Evolutionary conservation across 2,113 vertebrate species (phyloP), one percentile per base, ranked within the genome.

Genomic region (Daubentonia madagascariensis): DNA sequence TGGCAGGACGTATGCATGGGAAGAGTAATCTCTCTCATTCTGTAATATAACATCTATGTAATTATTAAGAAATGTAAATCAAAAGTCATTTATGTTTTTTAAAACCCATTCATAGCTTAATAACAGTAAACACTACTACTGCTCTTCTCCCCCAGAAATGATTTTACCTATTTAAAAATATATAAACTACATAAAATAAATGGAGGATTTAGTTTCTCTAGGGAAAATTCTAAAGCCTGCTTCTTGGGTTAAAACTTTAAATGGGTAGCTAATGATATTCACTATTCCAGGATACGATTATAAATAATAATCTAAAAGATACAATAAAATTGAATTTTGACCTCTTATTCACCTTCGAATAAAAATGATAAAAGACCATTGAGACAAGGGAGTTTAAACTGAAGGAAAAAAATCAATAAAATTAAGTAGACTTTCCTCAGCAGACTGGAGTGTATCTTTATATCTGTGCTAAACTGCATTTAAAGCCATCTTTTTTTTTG

Each of bases 311-410:
- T 91, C n/a, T 95, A 14, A 95, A 97, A 97, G 25, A 95, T 73
- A 72, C 0, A 96, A 40, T 91, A 92, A 95, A 97, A 90, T 68
- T 92, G 52, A 98, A 97, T 95, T 96, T 96, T 96, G 70, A 92
- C 92, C 75, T 65, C 52, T 30, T 88, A 37, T 57, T 92, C 59
- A 89, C 86, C 65, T 78, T 75, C 68, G 37, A 80, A 73, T 96
- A 97, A 96, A 97, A 96, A 90, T 96, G 84, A 95, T 90, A 85
- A 80, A 96, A 86, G 68, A 83, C 52, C 76, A 85, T 3, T 40
- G 59, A 11, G 45, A 87, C 37, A 80, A 85, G 91, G 17, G 35
- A 91, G 90, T 96, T 88, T 48, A 75, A 94, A 76, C 14, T 87
- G 25, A 80, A 87, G 52, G 23, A 23, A 73, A 92, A 20, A 89